phyloP scores from a whole-genome alignment of 2,797 vertebrate genomes.

The Sparus aurata region DNA sequence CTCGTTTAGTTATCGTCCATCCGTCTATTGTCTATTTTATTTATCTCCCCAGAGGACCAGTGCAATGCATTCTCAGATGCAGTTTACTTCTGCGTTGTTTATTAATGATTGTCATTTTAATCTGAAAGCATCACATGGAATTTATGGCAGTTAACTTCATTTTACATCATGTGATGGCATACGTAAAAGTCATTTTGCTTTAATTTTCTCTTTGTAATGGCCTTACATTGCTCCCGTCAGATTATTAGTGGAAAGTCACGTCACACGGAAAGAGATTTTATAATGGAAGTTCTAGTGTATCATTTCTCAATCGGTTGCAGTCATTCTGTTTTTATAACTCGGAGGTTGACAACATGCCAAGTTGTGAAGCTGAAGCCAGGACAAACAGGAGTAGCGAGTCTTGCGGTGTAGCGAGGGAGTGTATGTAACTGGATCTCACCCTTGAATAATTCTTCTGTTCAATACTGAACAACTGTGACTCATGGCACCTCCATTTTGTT shows the following conservation, averaged over 20 bases:
- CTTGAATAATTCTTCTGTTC: constrained; percentile 2
- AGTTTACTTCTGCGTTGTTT: constrained; percentile 69
- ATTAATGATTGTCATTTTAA: constrained; percentile 70
- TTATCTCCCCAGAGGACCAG: constrained; percentile 86
- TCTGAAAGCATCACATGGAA: constrained; percentile 58
- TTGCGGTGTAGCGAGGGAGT: constrained; percentile 7
- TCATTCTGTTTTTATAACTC: constrained; percentile 3
- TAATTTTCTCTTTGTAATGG: constrained; percentile 42
- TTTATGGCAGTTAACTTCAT: constrained; percentile 40
- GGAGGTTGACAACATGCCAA: background rate
- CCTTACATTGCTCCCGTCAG: constrained; percentile 56
- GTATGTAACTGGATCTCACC: constrained; percentile 13
- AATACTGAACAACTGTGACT: constrained; percentile 1
- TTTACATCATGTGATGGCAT: constrained; percentile 10
- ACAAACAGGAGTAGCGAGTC: constrained; percentile 14
- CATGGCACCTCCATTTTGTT: constrained; percentile 35
- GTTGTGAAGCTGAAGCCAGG: background rate
- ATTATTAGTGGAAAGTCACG: constrained; percentile 21
- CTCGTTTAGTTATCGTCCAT: constrained; percentile 61
- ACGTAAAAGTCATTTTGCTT: constrained; percentile 22
- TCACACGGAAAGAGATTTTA: constrained; percentile 38
- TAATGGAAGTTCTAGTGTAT: constrained; percentile 4
- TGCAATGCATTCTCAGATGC: constrained; percentile 88
- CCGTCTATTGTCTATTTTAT: constrained; percentile 65
- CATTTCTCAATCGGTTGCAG: background rate